A percentile compares a stretch with the other conserved stretches of the same genome.
Evolutionary conservation across 2,113 vertebrate species (phyloP).

Genomic region (Corydoras sp.): DNA sequence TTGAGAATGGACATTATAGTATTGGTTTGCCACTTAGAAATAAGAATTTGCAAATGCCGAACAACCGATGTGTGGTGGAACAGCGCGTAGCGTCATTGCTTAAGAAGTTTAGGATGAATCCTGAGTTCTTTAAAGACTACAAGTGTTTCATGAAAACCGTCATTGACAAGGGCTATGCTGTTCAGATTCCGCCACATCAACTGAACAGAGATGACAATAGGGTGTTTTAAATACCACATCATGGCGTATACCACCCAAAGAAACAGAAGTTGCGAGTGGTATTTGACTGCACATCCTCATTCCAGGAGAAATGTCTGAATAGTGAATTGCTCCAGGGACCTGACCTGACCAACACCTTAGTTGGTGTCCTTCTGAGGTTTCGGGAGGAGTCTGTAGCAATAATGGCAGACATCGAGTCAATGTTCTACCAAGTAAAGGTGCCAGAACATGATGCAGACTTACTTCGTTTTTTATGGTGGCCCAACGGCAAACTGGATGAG

Average conservation of each 20-base stretch:
- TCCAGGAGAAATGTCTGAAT: slow-evolving; percentile 7
- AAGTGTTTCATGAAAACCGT: background rate
- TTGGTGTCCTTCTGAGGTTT: background rate
- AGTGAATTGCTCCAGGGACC: slow-evolving; percentile 20
- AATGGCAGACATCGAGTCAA: background rate
- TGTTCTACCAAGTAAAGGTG: background rate
- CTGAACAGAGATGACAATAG: too few relatives aligned
- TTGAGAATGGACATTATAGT: slow-evolving; percentile 14
- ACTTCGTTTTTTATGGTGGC: too few relatives aligned
- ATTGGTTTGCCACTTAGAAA: slow-evolving; percentile 11
- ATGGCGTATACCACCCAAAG: slow-evolving; percentile 19
- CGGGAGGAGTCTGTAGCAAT: background rate
- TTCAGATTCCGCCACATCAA: too few relatives aligned
- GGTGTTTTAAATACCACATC: slow-evolving; percentile 27
- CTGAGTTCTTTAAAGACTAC: background rate
- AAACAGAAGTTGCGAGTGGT: slow-evolving; percentile 10
- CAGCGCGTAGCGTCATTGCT: background rate
- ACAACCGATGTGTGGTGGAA: slow-evolving; percentile 13
- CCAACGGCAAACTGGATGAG: background rate
- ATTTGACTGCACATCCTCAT: slow-evolving; percentile 11
- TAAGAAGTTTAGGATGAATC: too few relatives aligned
- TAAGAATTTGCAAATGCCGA: background rate
- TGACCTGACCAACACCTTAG: slow-evolving; percentile 2
- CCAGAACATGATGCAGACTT: background rate
- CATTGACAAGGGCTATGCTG: too few relatives aligned